Base-by-base conservation (phyloP, 1,140 invertebrate species). In the Orchestia grillus region DNA sequence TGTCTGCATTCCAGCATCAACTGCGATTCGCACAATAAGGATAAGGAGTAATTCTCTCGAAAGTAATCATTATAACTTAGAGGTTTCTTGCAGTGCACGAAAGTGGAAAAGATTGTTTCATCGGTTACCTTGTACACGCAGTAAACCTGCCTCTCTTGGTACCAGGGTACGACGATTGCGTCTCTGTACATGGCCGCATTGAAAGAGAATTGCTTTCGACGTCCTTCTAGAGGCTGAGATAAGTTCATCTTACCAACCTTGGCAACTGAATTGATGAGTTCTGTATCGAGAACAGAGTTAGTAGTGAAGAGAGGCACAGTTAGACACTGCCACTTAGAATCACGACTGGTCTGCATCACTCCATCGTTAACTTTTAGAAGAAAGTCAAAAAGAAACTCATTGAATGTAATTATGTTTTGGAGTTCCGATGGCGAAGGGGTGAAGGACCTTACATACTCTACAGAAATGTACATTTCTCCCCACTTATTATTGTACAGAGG, bases 401-500 rank as follows among this genome's bases (percentile, higher is more conserved):
- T 96, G 88, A 96, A 97, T 41, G 96, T 42, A 47, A 96, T 40
- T 47, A 96, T 95, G 19, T 96, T 91, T 41, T 95, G 95, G 11
- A 96, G 57, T 1, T 94, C 47, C 57, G 41, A 47, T n/a, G 8
- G 87, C n/a, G 95, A 77, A 1, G 62, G n/a, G 16, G 40, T n/a
- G 41, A 91, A 40, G 62, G 91, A 53, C 28, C 91, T 95, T 8
- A 97, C 44, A 41, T 43, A 88, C 47, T 96, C 42, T 19, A 96
- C 43, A 88, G 40, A 96, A 19, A 97, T 45, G 3, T 90, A 57
- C 23, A 97, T 96, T 95, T 96, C 87, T 42, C 96, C 96, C 95
- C 96, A 96, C 62, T 97, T 97, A 36, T 96, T 95, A 42, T 90
- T 96, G 44, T 96, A 96, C 0, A 97, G 96, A 44, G 96, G 96